Evolutionary conservation across 2,888 invertebrate genomes (phyloP).

Genomic region (Conistra vaccinii): DNA sequence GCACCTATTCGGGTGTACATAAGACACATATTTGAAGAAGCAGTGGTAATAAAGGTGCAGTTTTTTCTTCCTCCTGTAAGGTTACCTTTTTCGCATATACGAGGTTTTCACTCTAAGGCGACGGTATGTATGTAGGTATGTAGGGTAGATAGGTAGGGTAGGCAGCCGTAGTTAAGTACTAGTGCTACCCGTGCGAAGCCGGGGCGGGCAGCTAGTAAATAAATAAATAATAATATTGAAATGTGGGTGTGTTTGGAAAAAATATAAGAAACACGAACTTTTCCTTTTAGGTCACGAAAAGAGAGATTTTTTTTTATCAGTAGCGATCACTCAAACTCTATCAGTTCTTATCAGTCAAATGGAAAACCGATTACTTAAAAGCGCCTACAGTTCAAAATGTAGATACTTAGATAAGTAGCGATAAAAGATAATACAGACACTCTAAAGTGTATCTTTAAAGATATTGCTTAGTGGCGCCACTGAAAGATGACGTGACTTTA

Average conservation of each 20-base stretch:
- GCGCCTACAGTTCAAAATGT: background rate
- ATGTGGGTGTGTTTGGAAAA: background rate
- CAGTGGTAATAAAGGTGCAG: no score
- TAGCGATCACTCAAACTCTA: background rate
- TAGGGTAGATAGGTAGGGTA: no score
- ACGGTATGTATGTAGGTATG: no score
- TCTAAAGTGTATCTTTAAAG: constrained; percentile 15
- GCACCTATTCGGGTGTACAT: no score
- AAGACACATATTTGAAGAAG: no score
- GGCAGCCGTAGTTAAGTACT: no score
- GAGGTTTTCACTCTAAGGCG: no score
- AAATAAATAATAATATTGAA: background rate
- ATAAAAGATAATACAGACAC: constrained; percentile 33
- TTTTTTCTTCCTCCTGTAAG: no score
- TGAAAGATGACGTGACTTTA: constrained; percentile 20
- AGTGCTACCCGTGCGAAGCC: no score
- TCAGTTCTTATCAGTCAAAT: constrained; percentile 40
- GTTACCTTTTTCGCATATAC: no score
- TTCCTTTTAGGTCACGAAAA: constrained; percentile 12
- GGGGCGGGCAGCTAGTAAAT: no score
- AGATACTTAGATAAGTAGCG: constrained; percentile 21
- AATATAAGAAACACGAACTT: constrained; percentile 18
- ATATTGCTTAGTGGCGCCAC: constrained; percentile 46
- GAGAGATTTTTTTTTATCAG: background rate
- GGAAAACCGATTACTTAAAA: constrained; percentile 42